phyloP scores from a whole-genome alignment of 2,113 vertebrate genomes.

The Oryzias javanicus region DNA sequence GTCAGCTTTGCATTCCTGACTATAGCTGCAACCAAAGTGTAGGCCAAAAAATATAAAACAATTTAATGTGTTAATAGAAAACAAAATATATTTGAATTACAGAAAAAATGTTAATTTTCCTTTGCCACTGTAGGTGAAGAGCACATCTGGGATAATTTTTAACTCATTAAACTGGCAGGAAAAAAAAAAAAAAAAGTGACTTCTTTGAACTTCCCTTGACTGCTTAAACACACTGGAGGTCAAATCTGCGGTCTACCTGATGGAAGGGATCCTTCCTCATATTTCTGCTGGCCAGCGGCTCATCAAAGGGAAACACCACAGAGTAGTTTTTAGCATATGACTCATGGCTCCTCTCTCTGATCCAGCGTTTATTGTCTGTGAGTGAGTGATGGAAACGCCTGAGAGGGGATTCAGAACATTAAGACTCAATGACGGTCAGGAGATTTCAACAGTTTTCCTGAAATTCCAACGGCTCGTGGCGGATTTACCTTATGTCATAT shows the following conservation, averaged over 20 bases:
- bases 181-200: neutral
- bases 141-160: neutral
- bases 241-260: conserved; percentile 75
- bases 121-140: neutral
- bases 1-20: too few relatives aligned
- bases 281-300: conserved; percentile 90
- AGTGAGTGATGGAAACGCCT: conserved; percentile 91
- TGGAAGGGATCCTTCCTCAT: conserved; percentile 87
- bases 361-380: conserved; percentile 83
- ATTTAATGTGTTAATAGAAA: too few relatives aligned
- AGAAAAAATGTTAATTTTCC: neutral
- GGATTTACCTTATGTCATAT: conserved; percentile 89
- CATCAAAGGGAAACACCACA: conserved; percentile 89
- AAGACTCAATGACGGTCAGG: conserved; percentile 22
- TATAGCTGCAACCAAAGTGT: too few relatives aligned
- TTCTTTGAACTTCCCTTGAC: conserved; percentile 14
- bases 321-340: conserved; percentile 97
- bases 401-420: conserved; percentile 8
- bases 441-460: conserved; percentile 1
- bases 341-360: conserved; percentile 94
- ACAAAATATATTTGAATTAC: too few relatives aligned
- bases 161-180: neutral
- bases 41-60: too few relatives aligned
- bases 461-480: neutral
- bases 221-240: neutral